phyloP scores from a whole-genome alignment of 2,797 vertebrate species.

The Allobates femoralis region DNA sequence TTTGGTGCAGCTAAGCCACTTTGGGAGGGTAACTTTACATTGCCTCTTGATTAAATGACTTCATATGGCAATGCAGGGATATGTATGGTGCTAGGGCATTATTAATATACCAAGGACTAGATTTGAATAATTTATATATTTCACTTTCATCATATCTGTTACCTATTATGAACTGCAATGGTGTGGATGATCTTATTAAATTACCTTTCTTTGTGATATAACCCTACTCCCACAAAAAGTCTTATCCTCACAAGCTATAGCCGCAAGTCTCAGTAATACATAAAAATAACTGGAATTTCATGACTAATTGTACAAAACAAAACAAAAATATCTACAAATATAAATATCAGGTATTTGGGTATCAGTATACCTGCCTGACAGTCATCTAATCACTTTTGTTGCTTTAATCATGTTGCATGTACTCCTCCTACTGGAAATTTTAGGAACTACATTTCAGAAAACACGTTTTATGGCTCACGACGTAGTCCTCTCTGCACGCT shows the following conservation, averaged over 20 bases:
- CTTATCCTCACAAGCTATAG: not conserved
- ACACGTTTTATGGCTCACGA: not conserved
- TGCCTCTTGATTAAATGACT: constrained; percentile 12
- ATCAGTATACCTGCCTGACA: not conserved
- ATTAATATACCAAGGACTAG: constrained; percentile 50
- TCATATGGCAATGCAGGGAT: constrained; percentile 17
- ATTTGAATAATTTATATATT: constrained; percentile 9
- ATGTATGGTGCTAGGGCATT: constrained; percentile 60
- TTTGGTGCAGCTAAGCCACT: constrained; percentile 54
- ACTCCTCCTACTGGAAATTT: constrained; percentile 6
- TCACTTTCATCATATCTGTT: not conserved
- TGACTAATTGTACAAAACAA: not conserved
- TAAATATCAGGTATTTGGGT: not conserved
- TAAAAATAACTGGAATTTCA: not conserved
- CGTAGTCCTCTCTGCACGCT: not conserved
- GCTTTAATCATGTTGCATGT: not conserved
- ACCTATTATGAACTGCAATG: not conserved
- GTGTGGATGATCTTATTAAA: not conserved
- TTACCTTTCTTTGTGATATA: not conserved
- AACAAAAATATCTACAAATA: not conserved
- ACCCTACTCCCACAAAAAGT: not conserved
- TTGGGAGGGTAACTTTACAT: not conserved
- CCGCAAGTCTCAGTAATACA: not conserved
- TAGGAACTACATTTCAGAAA: not conserved
- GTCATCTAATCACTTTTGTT: not conserved